A percentile compares a stretch with the other conserved stretches of the same genome.
Evolutionary conservation across 64 coral and sea anemone genomes (phyloP).

Genomic region (Montipora sp.): DNA sequence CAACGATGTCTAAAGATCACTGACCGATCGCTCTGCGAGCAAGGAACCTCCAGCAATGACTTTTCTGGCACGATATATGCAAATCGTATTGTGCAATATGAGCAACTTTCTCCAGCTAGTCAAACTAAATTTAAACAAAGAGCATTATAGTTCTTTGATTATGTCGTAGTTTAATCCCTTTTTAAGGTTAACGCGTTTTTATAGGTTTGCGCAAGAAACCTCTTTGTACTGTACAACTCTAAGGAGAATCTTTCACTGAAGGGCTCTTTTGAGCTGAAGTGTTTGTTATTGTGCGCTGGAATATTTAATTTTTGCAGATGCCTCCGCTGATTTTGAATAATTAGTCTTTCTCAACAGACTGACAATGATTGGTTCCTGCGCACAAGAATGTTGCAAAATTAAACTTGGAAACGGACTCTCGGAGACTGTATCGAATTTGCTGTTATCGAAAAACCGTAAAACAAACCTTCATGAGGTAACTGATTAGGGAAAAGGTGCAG

Average conservation of each 20-base stretch:
- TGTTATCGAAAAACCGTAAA: neutral
- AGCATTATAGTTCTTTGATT: neutral
- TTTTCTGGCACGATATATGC: neutral
- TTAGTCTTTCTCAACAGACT: neutral
- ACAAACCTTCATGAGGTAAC: neutral
- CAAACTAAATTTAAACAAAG: neutral
- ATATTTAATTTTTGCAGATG: slow-evolving; percentile 24
- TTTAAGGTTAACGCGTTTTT: too few species aligned
- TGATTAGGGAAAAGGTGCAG: neutral
- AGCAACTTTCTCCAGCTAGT: neutral
- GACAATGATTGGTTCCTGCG: neutral
- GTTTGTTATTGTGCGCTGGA: slow-evolving; percentile 9
- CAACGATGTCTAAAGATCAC: neutral
- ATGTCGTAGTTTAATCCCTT: too few species aligned
- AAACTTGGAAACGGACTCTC: too few species aligned
- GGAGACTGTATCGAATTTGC: too few species aligned
- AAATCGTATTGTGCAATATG: neutral
- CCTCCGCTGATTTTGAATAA: neutral
- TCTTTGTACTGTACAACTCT: neutral
- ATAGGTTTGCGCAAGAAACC: neutral
- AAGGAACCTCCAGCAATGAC: neutral
- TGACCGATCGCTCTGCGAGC: neutral
- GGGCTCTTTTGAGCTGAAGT: neutral
- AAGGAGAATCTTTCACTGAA: neutral
- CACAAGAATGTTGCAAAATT: too few species aligned